A percentile compares a stretch with the other conserved stretches of the same genome.
phyloP scores from a whole-genome alignment of 1,140 invertebrate genomes.

The Bursaphelenchus mucronatus region DNA sequence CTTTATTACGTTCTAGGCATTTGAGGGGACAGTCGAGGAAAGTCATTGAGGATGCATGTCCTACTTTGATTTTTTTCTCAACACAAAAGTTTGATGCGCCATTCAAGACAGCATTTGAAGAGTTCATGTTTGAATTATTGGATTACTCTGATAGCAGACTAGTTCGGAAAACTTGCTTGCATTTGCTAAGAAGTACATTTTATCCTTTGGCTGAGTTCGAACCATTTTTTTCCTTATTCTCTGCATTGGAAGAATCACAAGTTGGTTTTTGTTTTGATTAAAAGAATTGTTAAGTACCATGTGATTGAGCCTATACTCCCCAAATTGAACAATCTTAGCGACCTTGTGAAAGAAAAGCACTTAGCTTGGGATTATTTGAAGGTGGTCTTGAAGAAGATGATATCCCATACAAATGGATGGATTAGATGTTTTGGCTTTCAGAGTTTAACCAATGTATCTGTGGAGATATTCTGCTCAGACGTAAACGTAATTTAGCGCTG shows the following conservation, averaged over 20 bases:
- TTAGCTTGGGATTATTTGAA: constrained; percentile 5
- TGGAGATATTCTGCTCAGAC: not conserved
- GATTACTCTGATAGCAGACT: not conserved
- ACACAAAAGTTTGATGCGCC: too few species aligned
- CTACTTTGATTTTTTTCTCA: too few species aligned
- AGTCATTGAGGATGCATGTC: too few species aligned
- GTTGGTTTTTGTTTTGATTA: not conserved
- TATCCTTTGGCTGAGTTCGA: not conserved
- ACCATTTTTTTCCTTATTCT: not conserved
- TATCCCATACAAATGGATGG: constrained; percentile 12
- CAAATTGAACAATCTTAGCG: not conserved
- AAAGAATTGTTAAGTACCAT: constrained; percentile 12
- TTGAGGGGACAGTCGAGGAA: too few species aligned
- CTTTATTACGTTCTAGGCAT: too few species aligned
- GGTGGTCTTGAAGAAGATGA: not conserved
- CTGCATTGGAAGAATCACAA: constrained; percentile 19
- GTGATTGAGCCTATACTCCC: constrained; percentile 11
- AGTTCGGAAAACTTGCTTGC: constrained; percentile 9
- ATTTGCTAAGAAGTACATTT: constrained; percentile 4
- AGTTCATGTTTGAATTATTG: too few species aligned
- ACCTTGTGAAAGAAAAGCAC: not conserved
- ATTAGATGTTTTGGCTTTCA: not conserved
- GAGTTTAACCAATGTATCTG: not conserved
- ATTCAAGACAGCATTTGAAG: too few species aligned
- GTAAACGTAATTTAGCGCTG: not conserved